Percentiles rank a stretch among this genome's conserved stretches.
These are phyloP conservation scores for Carassius gibelio DNA, from an alignment of 2,113 vertebrate species.

Conservation along the genomic window DNA sequence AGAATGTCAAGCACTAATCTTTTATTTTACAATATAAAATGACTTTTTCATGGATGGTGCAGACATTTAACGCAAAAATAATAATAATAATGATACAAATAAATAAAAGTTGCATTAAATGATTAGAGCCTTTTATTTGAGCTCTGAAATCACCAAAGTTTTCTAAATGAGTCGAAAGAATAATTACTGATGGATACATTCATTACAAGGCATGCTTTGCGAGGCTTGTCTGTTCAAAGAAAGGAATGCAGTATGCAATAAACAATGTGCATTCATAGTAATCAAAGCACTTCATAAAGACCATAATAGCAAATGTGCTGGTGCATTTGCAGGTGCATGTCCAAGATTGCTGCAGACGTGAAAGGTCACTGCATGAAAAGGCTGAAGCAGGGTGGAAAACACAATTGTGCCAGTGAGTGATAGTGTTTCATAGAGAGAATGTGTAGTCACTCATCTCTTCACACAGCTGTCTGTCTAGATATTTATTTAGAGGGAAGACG, in stretches of 20 bases:
- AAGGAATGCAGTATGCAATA: neutral
- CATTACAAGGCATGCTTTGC: neutral
- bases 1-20: neutral
- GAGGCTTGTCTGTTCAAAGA: too few species aligned
- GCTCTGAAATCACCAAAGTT: neutral
- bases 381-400: neutral
- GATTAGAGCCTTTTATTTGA: neutral
- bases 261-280: neutral
- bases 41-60: neutral
- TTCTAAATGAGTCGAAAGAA: neutral
- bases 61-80: neutral
- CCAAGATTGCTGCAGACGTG: neutral
- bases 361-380: constrained; percentile 17
- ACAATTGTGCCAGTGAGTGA: constrained; percentile 6
- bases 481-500: constrained; percentile 22
- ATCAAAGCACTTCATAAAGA: constrained; percentile 24
- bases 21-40: neutral
- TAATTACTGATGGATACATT: neutral
- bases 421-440: constrained; percentile 26
- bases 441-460: constrained; percentile 22
- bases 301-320: neutral
- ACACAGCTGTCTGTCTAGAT: constrained; percentile 36
- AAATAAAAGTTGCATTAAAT: too few species aligned
- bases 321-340: neutral
- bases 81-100: too few species aligned